phyloP scores from a whole-genome alignment of 1,140 invertebrate genomes.

The Drosophila aff. region DNA sequence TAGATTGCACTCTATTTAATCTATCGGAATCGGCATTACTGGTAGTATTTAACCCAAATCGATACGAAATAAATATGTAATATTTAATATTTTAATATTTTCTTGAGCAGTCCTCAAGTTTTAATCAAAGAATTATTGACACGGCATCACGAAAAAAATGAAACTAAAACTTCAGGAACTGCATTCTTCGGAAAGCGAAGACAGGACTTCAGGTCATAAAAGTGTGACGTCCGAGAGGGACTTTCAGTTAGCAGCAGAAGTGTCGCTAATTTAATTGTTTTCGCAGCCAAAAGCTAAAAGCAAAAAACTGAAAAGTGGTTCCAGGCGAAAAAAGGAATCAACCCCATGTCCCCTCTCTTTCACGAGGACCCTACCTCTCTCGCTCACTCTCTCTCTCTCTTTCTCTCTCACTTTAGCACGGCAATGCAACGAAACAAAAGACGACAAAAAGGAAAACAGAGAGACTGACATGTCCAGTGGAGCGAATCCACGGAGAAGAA shows the following conservation, averaged over 20 bases:
- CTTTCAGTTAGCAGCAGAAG: conserved; percentile 15
- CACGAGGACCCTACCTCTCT: conserved; percentile 5
- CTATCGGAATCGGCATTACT: too few relatives aligned
- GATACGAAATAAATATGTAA: not conserved
- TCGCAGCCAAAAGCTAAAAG: conserved; percentile 16
- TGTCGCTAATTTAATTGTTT: conserved; percentile 56
- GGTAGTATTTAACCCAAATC: too few relatives aligned
- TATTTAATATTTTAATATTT: too few relatives aligned
- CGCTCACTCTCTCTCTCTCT: not conserved
- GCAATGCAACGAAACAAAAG: conserved; percentile 44
- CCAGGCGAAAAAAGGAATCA: conserved; percentile 34
- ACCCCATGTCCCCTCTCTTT: conserved; percentile 22
- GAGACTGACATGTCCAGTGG: conserved; percentile 56
- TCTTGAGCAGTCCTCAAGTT: not conserved
- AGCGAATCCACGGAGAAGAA: conserved; percentile 49
- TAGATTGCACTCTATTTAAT: too few relatives aligned
- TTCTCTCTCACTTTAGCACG: conserved; percentile 4
- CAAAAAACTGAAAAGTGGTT: conserved; percentile 30
- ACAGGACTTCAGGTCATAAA: conserved; percentile 16
- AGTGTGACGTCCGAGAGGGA: conserved; percentile 3
- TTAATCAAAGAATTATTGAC: not conserved
- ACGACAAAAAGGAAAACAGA: conserved; percentile 32
- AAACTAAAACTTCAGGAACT: not conserved
- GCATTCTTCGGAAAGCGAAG: not conserved
- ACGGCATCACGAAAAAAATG: not conserved